phyloP scores from a whole-genome alignment of 2,113 vertebrate species.

The Sphaerodactylus townsendi region DNA sequence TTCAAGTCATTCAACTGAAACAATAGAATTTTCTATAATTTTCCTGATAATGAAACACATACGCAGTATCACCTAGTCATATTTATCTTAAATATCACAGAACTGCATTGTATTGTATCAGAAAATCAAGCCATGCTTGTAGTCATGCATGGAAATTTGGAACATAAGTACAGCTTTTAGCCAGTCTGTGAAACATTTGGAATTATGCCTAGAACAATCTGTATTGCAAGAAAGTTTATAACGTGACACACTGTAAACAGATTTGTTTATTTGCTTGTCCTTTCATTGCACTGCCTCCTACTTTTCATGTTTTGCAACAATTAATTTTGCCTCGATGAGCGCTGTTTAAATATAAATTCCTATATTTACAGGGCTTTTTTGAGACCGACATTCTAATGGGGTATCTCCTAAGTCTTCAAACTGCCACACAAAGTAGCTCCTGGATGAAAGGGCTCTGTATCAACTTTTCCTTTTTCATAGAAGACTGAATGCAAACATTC shows the following conservation, averaged over 20 bases:
- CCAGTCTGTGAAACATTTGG: slow-evolving; percentile 62
- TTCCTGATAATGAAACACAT: background rate
- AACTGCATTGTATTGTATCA: slow-evolving; percentile 53
- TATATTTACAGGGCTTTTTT: slow-evolving; percentile 16
- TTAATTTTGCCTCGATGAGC: slow-evolving; percentile 3
- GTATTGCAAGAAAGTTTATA: slow-evolving; percentile 46
- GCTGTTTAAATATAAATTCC: slow-evolving; percentile 39
- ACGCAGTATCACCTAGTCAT: background rate
- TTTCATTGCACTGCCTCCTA: slow-evolving; percentile 31
- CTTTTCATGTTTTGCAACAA: slow-evolving; percentile 5
- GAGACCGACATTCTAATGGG: background rate
- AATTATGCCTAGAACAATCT: slow-evolving; percentile 52
- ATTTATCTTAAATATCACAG: slow-evolving; percentile 51
- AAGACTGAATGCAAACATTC: background rate
- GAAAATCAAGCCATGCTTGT: slow-evolving; percentile 58
- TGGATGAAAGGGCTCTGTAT: background rate
- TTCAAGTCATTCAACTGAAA: background rate
- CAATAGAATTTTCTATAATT: background rate
- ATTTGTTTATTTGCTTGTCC: slow-evolving; percentile 32
- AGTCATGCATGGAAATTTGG: slow-evolving; percentile 65
- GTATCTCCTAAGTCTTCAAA: background rate
- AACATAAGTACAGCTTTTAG: slow-evolving; percentile 58
- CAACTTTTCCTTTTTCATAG: background rate
- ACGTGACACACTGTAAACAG: slow-evolving; percentile 47
- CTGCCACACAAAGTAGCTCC: background rate